Conservation (phyloP, 2,797 vertebrate genomes). For the Semotilus atromaculatus region DNA sequence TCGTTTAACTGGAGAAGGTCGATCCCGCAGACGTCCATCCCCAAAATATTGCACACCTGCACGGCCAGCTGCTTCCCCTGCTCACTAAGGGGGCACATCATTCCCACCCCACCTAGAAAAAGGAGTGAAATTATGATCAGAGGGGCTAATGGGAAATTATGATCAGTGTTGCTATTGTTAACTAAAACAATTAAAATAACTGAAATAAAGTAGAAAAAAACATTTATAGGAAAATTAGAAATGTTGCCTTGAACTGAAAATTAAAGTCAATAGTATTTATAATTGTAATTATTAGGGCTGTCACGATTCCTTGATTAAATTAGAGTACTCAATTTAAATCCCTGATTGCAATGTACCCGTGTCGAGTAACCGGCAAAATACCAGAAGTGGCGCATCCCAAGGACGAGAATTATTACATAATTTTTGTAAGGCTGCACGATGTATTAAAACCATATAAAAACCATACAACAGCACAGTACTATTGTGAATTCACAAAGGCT, state of each 20-base stretch:
- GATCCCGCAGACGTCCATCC: constrained; percentile 92
- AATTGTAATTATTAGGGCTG: background rate
- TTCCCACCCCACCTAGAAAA: constrained; percentile 85
- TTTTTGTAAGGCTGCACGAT: too few species aligned
- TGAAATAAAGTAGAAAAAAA: background rate
- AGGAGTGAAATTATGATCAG: background rate
- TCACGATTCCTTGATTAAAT: too few species aligned
- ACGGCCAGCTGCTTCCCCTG: constrained; percentile 90
- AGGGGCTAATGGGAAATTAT: background rate
- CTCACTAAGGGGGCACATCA: constrained; percentile 89
- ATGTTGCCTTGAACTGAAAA: background rate
- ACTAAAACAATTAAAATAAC: background rate
- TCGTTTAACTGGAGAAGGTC: constrained; percentile 89
- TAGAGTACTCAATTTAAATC: too few species aligned
- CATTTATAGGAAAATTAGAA: background rate
- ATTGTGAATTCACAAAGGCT: too few species aligned
- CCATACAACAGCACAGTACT: too few species aligned
- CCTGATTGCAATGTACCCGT: too few species aligned
- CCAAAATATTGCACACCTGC: constrained; percentile 91
- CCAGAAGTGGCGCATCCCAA: too few species aligned
- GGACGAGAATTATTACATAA: too few species aligned
- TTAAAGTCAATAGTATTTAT: background rate
- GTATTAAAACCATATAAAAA: too few species aligned
- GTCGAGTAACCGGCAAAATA: too few species aligned
- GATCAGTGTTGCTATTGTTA: background rate